Evolutionary conservation across 2,113 vertebrate species (phyloP), one percentile per base, ranked within the genome.

Genomic region (Gymnogyps californianus): DNA sequence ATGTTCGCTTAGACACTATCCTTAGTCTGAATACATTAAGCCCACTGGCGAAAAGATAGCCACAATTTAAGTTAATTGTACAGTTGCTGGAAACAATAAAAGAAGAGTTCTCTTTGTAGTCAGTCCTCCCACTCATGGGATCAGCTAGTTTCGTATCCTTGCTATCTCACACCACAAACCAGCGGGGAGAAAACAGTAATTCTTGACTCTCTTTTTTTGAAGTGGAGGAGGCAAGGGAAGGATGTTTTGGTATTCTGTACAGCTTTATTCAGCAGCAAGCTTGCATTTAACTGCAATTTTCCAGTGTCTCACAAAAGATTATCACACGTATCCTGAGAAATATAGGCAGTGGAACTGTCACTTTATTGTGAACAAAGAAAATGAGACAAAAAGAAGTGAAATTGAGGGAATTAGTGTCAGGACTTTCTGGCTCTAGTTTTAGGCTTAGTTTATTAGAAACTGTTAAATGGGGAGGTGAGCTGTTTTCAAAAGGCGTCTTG

Each of bases 61-160:
- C 96, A 90, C 95, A 97, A 96, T 96, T 97, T 90, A 93, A 97
- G 95, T 96, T 98, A 98, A 98, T 98, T 96, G 96, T 78, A 97
- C 75, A 44, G 78, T 94, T 93, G 54, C 82, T 97, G 97, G 96
- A 96, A 98, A 94, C 89, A 96, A 96, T 90, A 75, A 84, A 52
- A 61, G 80, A 90, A 96, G 57, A 72, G 52, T 87, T 94, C 65
- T 95, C 79, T 71, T 70, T 88, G 71, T 95, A 96, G 83, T 93
- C 75, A 62, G 81, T 94, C 78, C 79, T 96, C 94, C 85, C 77
- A 96, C 96, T 93, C 78, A 62, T 82, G 75, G 76, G 69, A 88
- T 93, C 72, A 77, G 66, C 89, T 84, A 29, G 83, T 95, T 96
- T 95, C 38, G 32, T 80, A 52, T 82, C 67, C 31, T 81, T 2